These are phyloP conservation scores for Helogale parvula DNA, from an alignment of 2,113 vertebrate species.

Conservation along the genomic window DNA sequence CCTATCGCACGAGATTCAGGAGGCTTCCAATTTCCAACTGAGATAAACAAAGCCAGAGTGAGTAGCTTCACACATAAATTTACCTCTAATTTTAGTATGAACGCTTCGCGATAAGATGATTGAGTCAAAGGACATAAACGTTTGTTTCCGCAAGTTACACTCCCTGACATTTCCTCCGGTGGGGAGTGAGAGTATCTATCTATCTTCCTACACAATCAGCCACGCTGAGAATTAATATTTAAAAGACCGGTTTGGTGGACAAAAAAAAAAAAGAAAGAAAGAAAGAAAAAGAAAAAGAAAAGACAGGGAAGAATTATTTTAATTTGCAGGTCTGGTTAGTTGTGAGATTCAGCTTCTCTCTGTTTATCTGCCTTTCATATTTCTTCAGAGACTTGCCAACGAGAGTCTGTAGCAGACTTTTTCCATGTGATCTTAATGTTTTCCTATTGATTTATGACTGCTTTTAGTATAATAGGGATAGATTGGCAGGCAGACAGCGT, in stretches of 20 bases:
- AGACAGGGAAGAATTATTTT: neutral
- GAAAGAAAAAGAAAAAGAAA: neutral
- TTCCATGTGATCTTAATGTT: slow-evolving; percentile 24
- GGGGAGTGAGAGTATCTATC: neutral
- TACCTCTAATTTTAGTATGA: neutral
- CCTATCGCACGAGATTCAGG: neutral
- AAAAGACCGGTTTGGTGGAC: neutral
- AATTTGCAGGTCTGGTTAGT: neutral
- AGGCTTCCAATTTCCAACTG: neutral
- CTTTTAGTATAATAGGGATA: slow-evolving; percentile 73
- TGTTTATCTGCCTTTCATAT: neutral
- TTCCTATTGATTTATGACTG: slow-evolving; percentile 73
- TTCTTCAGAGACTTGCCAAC: neutral
- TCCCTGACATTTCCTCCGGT: neutral
- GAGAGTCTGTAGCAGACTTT: neutral
- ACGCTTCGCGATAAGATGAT: neutral
- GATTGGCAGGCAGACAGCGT: slow-evolving; percentile 31
- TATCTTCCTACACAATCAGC: accelerated
- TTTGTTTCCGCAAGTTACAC: neutral
- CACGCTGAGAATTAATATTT: neutral
- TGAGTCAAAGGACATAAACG: neutral
- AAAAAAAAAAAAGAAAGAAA: neutral
- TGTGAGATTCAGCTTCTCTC: neutral
- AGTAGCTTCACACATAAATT: neutral
- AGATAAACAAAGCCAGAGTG: neutral